Percentiles rank a stretch among this genome's conserved stretches.
Conservation (phyloP, 2,797 vertebrate genomes). For the Diplodus puntazzo region DNA sequence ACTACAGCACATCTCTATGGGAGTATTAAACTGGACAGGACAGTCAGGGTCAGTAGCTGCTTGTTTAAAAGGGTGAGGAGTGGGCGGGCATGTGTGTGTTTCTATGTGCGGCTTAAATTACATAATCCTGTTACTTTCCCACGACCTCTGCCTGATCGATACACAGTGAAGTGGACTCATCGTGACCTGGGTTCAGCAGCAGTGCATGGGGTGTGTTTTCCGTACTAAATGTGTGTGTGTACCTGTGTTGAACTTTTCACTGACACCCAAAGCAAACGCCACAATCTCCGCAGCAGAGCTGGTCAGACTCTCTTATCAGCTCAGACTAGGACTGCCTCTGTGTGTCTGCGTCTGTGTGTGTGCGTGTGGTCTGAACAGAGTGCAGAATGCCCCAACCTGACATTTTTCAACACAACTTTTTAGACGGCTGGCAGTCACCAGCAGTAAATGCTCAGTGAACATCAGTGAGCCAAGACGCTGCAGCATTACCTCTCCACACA, state of each 20-base stretch:
- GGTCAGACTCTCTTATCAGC: conserved; percentile 54
- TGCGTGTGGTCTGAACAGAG: conserved; percentile 11
- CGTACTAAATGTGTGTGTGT: conserved; percentile 2
- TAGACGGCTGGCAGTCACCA: conserved; percentile 8
- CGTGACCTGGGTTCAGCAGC: conserved; percentile 10
- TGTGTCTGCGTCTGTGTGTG: conserved; percentile 4
- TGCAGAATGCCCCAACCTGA: conserved; percentile 25
- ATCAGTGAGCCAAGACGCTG: conserved; percentile 27
- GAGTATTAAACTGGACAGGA: neutral
- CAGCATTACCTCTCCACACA: conserved; percentile 45
- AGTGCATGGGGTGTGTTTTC: conserved; percentile 12
- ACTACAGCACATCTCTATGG: neutral
- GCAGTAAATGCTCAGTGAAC: conserved; percentile 8
- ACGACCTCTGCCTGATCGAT: conserved; percentile 40
- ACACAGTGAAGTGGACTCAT: conserved; percentile 20
- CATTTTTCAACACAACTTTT: conserved; percentile 26
- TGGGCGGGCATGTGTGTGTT: conserved; percentile 7
- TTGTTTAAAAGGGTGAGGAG: neutral
- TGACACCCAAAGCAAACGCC: conserved; percentile 57
- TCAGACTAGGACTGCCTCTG: conserved; percentile 20
- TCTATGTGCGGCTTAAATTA: conserved; percentile 34
- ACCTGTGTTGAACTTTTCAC: conserved; percentile 14
- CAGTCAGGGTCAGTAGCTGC: conserved; percentile 3
- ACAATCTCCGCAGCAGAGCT: conserved; percentile 45
- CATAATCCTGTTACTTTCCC: conserved; percentile 64